Base-by-base conservation (phyloP, 2,797 vertebrate genomes). In the Cygnus olor region DNA sequence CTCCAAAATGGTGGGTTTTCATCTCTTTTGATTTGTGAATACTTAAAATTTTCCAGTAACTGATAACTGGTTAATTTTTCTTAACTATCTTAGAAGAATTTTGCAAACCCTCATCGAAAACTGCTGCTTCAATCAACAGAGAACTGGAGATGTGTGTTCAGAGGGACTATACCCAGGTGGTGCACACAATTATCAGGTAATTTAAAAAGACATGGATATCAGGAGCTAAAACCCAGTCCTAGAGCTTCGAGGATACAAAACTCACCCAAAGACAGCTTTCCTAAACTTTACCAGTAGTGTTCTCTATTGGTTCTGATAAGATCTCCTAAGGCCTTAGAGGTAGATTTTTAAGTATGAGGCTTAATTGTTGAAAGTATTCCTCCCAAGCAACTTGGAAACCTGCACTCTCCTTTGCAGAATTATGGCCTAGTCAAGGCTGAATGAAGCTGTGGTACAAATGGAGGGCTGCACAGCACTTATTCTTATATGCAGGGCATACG, bases 61-160 rank as follows among this genome's bases (percentile, higher is more conserved):
- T 60, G 49, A 63, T 34, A 34, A 68, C 79, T 80, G 32, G n/a
- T 76, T 65, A 13, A 30, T 81, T 93, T 81, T 78, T 81, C 81
- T 18, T 63, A 54, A 66, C 47, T 66, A 28, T 54, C 25, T 53
- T 65, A 40, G 45, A 84, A 70, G 34, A 87, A 64, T 49, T 53
- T 57, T 83, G 69, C 40, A 83, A 90, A 80, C 51, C 24, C 4
- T 80, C 24, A 57, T 20, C 65, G 30, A 82, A 90, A 83, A 69
- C 24, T 42, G 7, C 36, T 83, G 51, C 40, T 85, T 18, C 63
- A 71, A 87, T 63, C 57, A 72, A 66, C 22, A 80, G 45, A 56
- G 65, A 69, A 2, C 4, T 69, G 54, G 47, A 78, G 18, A 22
- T 32, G 7, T 77, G 47, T 81, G 8, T 76, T 82, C 76, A 72